Base-by-base conservation (phyloP, 2,888 invertebrate species). In the Pristionchus fissidentatus region DNA sequence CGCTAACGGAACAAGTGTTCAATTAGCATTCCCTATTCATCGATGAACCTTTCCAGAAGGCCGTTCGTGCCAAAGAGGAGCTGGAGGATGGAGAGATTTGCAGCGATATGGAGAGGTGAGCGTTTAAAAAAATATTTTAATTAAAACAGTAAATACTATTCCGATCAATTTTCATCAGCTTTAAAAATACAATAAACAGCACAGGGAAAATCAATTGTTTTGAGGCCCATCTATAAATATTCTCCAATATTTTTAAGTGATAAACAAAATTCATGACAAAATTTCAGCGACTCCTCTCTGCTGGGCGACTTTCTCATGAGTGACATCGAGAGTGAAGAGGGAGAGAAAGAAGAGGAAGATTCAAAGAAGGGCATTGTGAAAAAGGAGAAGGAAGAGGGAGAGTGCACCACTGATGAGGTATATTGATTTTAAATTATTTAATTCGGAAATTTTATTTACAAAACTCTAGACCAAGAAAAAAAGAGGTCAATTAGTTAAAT, bases 321-420 rank as follows among this genome's bases (percentile, higher is more conserved):
- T 32, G 75, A 77, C 13, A 49, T 77, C 49, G 49, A 77, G 5
- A 22, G 62, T 32, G 62, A 62, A 29, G 19, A 5, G 29, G 75
- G 49, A 49, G 49, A 77, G 49, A 49, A 77, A 10, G 35, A 49
- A 49, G 75, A 62, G 29, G 62, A 35, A 35, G 62, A 62, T 15
- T 10, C 49, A 19, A 29, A 49, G 49, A 32, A 29, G 26, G 75
- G 46, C 3, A 43, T 7, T 5, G 22, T 8, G 46, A 73, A 8
- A n/a, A n/a, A 73, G 73, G 46, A 46, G 73, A 46, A 43, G 73
- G 49, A 52, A 49, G 75, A 77, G 75, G 49, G 75, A 52, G 75
- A 77, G 32, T 49, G 75, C 49, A 22, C 46, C 49, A 77, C 49
- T 29, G 75, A 77, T 46, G 49, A 52, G 49, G 75, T 49, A 52